Evolutionary conservation across 2,113 vertebrate genomes (phyloP), one percentile per base, ranked within the genome.

Genomic region (Corapipo altera): DNA sequence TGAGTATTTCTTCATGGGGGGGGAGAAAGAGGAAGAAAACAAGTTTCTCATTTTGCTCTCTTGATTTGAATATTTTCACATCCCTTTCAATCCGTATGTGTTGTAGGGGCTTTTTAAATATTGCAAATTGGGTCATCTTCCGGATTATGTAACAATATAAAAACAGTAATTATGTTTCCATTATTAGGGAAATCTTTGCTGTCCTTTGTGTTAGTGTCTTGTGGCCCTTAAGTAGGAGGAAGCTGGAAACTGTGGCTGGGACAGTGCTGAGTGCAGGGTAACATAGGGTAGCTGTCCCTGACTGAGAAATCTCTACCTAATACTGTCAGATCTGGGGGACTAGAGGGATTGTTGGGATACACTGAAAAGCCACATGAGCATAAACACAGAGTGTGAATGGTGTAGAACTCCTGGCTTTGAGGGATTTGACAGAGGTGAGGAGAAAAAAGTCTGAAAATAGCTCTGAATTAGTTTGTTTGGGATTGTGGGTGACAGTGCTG

Each of bases 271-370:
- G 41, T 28, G 64, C 1, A 3, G 28, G 7, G 24, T 65, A 30
- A 28, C 4, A 75, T 78, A 55, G 20, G 8, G 22, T 61, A 39
- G 30, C 27, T 85, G 33, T 67, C 17, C 7, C 30, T 85, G 39
- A 18, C 41, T 37, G 49, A 30, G 67, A 49, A 24, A 17, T 32
- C 6, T 48, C 16, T 70, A 3, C 26, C 13, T 55, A 46, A 15
- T 39, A 8, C 15, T 44, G 28, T 4, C 44, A 51, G 20, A 30
- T 65, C 5, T 62, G 23, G 0, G 1, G 9, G 7, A 0, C 43
- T 81, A 10, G 28, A 20, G n/a, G 33, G 15, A 4, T 78, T 72
- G 8, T 35, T 82, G 39, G 22, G 39, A 7, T 33, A 52, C 8
- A 15, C 28, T 59, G 39, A 37, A 58, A 75, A 76, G 57, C 48